Base-by-base conservation (phyloP, 2,888 invertebrate species). In the Apantesis nais region DNA sequence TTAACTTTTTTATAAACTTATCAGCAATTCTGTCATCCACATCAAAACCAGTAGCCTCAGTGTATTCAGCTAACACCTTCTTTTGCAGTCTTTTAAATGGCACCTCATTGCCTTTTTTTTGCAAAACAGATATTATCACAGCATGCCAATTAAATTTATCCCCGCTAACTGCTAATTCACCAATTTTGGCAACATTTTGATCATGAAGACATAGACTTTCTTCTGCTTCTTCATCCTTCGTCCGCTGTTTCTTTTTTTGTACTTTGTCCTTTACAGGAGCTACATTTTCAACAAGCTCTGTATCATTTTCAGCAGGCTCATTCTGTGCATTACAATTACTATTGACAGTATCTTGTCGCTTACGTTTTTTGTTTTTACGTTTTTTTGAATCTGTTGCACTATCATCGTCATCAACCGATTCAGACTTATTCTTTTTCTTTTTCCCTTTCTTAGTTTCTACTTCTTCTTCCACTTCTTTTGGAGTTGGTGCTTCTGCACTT, bases 21-120 rank as follows among this genome's bases (percentile, higher is more conserved):
- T 96, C 96, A 66, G 96, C 92, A 81, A 97, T 96, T 85, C 97
- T 97, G 76, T 96, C 96, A 73, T 96, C 92, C 9, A 96, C 90
- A 67, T 96, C 96, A 62, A 89, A 83, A 1, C 95, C 92, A 31
- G 95, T 95, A 39, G 92, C 90, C 81, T 94, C 93, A 52, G 93
- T 86, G 75, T 97, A 97, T 79, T 96, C 97, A 64, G 96, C 95
- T 2, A 97, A 85, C 12, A 98, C 96, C 91, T 97, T 98, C 86
- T 97, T 97, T 81, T 97, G 96, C 29, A 98, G 90, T 82, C 97
- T 97, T 84, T 97, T 97, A 70, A 97, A 87, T 0, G 96, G 95
- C 62, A 98, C 93, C 83, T 97, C 97, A 78, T 97, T 96, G 9
- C 95, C 96, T 82, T 94, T 94, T 66, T 94, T 92, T 74, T 94